Evolutionary conservation across 2,797 vertebrate species (phyloP), one percentile per base, ranked within the genome.

Genomic region (Thripadectes ignobilis): DNA sequence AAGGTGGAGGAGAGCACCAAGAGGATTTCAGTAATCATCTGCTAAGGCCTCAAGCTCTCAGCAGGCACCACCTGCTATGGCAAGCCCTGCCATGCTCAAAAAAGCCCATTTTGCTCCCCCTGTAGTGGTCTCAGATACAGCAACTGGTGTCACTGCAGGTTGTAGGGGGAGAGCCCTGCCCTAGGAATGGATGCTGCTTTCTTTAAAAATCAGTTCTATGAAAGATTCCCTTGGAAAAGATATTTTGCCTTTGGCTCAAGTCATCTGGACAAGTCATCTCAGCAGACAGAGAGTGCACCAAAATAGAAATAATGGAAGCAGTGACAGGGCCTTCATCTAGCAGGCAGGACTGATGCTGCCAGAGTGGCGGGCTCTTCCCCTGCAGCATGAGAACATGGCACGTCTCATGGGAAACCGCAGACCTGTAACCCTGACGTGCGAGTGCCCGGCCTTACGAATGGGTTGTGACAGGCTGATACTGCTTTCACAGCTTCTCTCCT

Each of bases 381-480:
- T 57, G 38, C 41, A 67, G 88, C 88, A 59, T 96, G 93, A 92
- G 94, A 95, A 77, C 61, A 45, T 1, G 2, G 62, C 5, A 0
- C 1, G 20, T 92, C 97, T 83, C 97, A 95, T 38, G 97, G 96
- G 97, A 97, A 97, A 96, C 61, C 32, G 52, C 78, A 87, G 96
- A 84, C 95, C 96, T 92, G 88, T 94, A 96, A 96, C 94, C 95
- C 81, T 29, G 79, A 85, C 0, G 80, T 80, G 95, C 13, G 2
- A 92, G 94, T 46, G 72, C 86, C 88, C 34, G 0, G 83, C 45
- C 85, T 38, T 14, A 45, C 0, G 0, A 67, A 92, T 6, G 68
- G 75, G 32, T 62, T 94, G 58, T 49, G 88, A 92, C 0, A 11
- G 58, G 80, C 63, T 76, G 75, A 90, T 55, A 85, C 71, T 78